phyloP scores from a whole-genome alignment of 2,888 invertebrate species.

The Argyresthia goedartella region DNA sequence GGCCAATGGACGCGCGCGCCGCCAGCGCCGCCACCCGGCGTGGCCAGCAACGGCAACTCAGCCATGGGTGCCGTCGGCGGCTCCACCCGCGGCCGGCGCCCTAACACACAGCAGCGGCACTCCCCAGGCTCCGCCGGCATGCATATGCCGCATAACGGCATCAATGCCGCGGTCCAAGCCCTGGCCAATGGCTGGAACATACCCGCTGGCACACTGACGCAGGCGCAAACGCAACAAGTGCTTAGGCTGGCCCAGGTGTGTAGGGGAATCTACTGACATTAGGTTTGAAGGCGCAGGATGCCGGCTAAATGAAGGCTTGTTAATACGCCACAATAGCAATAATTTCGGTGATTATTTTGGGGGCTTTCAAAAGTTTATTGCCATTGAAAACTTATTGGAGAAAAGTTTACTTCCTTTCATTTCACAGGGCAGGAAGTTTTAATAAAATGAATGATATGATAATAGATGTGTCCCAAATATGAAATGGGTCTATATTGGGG shows the following conservation, averaged over 20 bases:
- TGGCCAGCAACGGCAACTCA: constrained; percentile 28
- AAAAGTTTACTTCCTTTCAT: no score
- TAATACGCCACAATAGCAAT: no score
- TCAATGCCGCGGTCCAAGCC: constrained; percentile 56
- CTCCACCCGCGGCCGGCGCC: constrained; percentile 43
- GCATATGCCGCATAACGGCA: constrained; percentile 52
- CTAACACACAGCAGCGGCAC: constrained; percentile 34
- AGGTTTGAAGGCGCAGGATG: no score
- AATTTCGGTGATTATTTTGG: no score
- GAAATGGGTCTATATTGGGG: no score
- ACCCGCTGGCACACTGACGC: constrained; percentile 47
- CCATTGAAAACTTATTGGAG: no score
- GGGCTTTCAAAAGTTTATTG: no score
- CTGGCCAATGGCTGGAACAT: constrained; percentile 52
- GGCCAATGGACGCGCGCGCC: constrained; percentile 87
- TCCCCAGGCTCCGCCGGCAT: constrained; percentile 37
- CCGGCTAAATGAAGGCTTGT: no score
- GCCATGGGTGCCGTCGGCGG: constrained; percentile 24
- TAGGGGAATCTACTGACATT: no score
- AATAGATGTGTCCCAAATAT: no score
- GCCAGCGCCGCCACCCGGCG: constrained; percentile 74
- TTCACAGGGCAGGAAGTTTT: no score
- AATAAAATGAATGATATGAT: no score
- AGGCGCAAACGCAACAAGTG: constrained; percentile 54
- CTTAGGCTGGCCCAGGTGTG: constrained; percentile 59